phyloP scores from a whole-genome alignment of 2,113 vertebrate species.

The Gavialis gangeticus region DNA sequence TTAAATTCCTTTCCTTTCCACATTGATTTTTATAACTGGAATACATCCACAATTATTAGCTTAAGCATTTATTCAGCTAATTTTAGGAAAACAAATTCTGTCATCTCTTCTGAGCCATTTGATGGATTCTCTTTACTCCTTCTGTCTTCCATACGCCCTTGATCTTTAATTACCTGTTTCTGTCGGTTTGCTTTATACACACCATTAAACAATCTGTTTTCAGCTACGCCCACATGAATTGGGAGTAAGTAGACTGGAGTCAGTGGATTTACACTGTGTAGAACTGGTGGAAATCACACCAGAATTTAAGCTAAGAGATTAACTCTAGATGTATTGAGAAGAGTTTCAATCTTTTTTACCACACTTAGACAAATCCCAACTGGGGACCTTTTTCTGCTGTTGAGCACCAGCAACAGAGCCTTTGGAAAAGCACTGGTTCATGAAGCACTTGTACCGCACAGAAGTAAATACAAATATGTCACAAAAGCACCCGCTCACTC shows the following conservation, averaged over 20 bases:
- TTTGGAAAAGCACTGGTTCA: not conserved
- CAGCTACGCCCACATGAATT: not conserved
- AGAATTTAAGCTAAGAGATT: not conserved
- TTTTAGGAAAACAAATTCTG: conserved; percentile 11
- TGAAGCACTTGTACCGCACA: not conserved
- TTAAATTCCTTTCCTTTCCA: not conserved
- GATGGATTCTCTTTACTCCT: conserved; percentile 50
- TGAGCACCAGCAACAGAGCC: not conserved
- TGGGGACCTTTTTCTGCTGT: not conserved
- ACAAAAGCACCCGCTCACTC: not conserved
- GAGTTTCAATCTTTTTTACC: not conserved
- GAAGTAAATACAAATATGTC: not conserved
- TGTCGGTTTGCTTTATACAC: conserved; percentile 48
- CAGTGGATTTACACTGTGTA: not conserved
- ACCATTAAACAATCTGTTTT: not conserved
- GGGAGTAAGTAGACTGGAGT: conserved; percentile 1
- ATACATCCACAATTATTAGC: not conserved
- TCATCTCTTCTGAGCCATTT: not conserved
- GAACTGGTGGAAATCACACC: conserved; percentile 4
- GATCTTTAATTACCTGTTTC: conserved; percentile 58
- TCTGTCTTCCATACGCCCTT: conserved; percentile 41
- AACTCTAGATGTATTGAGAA: not conserved
- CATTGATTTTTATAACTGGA: not conserved
- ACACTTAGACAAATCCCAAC: not conserved
- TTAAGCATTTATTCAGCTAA: not conserved